Conservation (phyloP, 2,888 invertebrate species). For the Malthinus flaveolus region DNA sequence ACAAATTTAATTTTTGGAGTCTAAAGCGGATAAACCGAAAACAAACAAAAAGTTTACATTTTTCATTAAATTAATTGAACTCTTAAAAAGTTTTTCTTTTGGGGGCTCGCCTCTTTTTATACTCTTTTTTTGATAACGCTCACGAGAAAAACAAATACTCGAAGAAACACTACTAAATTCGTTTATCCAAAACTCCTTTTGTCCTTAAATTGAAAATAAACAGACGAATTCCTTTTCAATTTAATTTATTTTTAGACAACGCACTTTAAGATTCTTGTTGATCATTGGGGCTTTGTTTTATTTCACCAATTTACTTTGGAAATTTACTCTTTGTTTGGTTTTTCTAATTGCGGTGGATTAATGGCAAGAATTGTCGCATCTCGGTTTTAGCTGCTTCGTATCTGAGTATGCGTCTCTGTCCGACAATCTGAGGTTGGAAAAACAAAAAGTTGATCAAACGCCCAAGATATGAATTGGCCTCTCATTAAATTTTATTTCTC, state of each 20-base stretch:
- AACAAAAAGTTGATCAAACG: no score
- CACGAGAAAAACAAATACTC: background rate
- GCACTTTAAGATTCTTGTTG: background rate
- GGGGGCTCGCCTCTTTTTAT: background rate
- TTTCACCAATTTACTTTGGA: background rate
- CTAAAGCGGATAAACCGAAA: background rate
- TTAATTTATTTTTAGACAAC: conserved; percentile 17
- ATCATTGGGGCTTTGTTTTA: background rate
- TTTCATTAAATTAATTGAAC: conserved; percentile 22
- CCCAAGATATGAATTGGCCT: no score
- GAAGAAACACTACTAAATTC: conserved; percentile 6
- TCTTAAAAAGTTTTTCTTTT: conserved; percentile 19
- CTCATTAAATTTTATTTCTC: no score
- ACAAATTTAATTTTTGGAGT: conserved; percentile 18
- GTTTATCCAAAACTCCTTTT: conserved; percentile 16
- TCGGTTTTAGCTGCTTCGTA: no score
- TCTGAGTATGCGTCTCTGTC: no score
- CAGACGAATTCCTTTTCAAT: conserved; percentile 12
- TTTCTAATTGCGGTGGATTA: background rate
- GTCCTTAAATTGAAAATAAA: conserved; percentile 17
- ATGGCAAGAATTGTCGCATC: no score
- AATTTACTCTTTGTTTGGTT: background rate
- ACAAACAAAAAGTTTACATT: conserved; percentile 16
- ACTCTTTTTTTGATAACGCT: no score
- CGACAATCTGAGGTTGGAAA: no score